These are phyloP conservation scores for Cordilura impudica DNA, from an alignment of 2,888 invertebrate species.

Conservation along the genomic window DNA sequence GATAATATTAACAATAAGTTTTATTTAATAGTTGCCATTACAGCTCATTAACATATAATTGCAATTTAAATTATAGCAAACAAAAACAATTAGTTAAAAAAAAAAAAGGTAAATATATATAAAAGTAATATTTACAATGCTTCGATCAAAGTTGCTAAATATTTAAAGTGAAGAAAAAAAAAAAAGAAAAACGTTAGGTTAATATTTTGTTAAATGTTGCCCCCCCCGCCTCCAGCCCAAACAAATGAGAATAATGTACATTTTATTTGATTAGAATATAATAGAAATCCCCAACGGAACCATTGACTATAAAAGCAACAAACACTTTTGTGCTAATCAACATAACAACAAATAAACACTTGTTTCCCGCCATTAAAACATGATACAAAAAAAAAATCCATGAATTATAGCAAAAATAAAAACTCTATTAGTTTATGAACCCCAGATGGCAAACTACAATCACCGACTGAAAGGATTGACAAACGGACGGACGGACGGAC, in stretches of 20 bases:
- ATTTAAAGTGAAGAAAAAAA: constrained; percentile 7
- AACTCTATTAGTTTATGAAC: constrained; percentile 1
- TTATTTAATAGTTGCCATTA: constrained; percentile 24
- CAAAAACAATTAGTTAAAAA: neutral
- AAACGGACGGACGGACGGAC: neutral
- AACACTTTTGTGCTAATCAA: constrained; percentile 53
- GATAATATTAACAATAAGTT: constrained; percentile 25
- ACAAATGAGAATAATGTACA: constrained; percentile 21
- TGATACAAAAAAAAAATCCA: constrained; percentile 41
- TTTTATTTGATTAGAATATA: constrained; percentile 30
- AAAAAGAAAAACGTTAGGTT: neutral
- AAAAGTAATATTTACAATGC: neutral
- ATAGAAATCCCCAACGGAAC: constrained; percentile 43
- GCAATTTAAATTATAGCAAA: constrained; percentile 59
- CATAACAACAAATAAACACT: constrained; percentile 55
- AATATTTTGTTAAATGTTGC: constrained; percentile 26
- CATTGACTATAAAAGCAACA: constrained; percentile 43
- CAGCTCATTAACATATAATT: constrained; percentile 59
- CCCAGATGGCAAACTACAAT: constrained; percentile 61
- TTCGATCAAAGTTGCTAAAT: constrained; percentile 34
- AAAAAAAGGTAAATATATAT: neutral
- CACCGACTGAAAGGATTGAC: constrained; percentile 18
- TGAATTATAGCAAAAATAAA: constrained; percentile 45
- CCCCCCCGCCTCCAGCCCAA: neutral
- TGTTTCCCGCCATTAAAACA: constrained; percentile 59